Conservation (phyloP, 2,888 invertebrate genomes). For the Tenthredo mesomela region DNA sequence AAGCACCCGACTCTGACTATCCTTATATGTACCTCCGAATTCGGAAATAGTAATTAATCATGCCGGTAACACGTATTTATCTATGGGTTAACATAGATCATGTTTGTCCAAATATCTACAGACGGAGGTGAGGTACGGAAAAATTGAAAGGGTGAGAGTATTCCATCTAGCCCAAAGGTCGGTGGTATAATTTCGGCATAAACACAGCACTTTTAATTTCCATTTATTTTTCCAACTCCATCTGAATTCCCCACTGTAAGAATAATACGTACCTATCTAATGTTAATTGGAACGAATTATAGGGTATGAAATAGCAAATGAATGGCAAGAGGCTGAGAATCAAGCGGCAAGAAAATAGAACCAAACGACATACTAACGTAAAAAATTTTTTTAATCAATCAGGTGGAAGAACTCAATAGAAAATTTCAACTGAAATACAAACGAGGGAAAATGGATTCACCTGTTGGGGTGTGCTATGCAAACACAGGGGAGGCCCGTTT, state of each 20-base stretch:
- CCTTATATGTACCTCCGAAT: background rate
- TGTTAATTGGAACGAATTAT: constrained; percentile 23
- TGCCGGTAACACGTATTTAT: background rate
- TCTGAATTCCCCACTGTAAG: background rate
- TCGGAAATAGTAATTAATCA: too few species aligned
- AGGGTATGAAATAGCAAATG: background rate
- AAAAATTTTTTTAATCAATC: constrained; percentile 22
- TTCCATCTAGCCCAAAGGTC: background rate
- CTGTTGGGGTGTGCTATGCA: constrained; percentile 57
- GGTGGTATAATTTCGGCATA: background rate
- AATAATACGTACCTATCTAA: background rate
- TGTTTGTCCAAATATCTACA: background rate
- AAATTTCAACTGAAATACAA: constrained; percentile 34
- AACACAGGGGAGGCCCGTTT: constrained; percentile 45
- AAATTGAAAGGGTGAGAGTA: background rate
- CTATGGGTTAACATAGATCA: background rate
- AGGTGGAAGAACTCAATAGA: constrained; percentile 20
- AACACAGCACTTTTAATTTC: background rate
- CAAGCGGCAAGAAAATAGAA: background rate
- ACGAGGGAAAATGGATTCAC: constrained; percentile 58
- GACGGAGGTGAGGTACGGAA: background rate
- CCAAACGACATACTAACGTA: background rate
- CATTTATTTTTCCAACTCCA: background rate
- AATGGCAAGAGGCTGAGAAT: background rate
- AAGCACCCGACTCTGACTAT: too few species aligned